These are phyloP conservation scores for Iselma pallidipennis DNA, from an alignment of 2,888 invertebrate genomes.

Conservation along the genomic window DNA sequence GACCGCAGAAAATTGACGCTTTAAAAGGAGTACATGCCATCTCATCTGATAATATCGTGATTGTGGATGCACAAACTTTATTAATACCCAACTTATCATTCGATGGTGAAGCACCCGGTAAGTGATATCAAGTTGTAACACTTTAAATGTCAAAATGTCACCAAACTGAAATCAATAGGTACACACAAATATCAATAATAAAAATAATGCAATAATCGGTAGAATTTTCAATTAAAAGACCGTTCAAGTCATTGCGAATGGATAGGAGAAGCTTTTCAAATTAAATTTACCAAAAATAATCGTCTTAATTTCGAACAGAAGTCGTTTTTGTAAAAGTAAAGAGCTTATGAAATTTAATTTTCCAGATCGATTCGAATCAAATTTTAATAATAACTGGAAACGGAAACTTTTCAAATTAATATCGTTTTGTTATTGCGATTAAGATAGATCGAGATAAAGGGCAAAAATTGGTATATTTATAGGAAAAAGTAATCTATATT, in stretches of 20 bases:
- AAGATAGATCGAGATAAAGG: no score
- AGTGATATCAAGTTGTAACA: constrained; percentile 38
- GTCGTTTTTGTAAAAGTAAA: not conserved
- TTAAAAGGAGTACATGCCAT: constrained; percentile 83
- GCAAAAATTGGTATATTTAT: no score
- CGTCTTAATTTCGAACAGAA: not conserved
- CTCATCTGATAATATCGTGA: constrained; percentile 81
- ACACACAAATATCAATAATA: constrained; percentile 1
- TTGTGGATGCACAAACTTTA: constrained; percentile 92
- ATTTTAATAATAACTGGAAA: not conserved
- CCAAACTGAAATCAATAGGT: not conserved
- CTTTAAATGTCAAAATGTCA: constrained; percentile 2
- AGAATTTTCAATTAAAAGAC: no score
- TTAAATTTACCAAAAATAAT: not conserved
- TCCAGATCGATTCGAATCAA: constrained; percentile 1
- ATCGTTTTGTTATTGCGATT: no score
- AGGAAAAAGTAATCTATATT: no score
- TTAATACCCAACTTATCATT: constrained; percentile 89
- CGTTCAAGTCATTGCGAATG: no score
- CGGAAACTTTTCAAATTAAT: no score
- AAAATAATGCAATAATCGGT: no score
- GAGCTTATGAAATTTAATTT: constrained; percentile 3
- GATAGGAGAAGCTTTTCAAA: no score
- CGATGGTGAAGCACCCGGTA: constrained; percentile 92
- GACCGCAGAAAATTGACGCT: constrained; percentile 77